These are phyloP conservation scores for Venustoraphidia nigricollis DNA, from an alignment of 2,888 invertebrate genomes.

Conservation along the genomic window DNA sequence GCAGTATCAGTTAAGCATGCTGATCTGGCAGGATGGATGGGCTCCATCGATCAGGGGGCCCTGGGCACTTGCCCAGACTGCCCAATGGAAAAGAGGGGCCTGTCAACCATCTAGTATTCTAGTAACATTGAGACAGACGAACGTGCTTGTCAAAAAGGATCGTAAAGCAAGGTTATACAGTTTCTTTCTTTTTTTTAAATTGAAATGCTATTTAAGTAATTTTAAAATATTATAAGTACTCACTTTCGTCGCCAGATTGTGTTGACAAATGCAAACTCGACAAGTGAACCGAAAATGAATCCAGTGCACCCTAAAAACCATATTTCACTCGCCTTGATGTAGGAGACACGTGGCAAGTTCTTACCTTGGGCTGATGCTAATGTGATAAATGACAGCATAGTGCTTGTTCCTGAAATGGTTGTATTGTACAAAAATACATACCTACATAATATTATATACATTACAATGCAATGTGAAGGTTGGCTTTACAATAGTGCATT, in stretches of 20 bases:
- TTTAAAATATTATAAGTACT: constrained; percentile 19
- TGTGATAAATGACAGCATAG: constrained; percentile 78
- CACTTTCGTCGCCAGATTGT: constrained; percentile 76
- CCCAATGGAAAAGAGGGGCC: too few species aligned
- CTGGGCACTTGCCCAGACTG: too few species aligned
- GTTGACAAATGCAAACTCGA: constrained; percentile 81
- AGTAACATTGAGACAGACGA: too few species aligned
- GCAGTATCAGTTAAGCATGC: too few species aligned
- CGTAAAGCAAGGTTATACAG: too few species aligned
- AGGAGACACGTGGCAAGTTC: constrained; percentile 75
- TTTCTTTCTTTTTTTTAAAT: too few species aligned
- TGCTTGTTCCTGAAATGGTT: constrained; percentile 52
- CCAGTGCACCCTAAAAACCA: constrained; percentile 78
- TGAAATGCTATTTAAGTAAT: too few species aligned
- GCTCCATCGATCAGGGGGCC: too few species aligned
- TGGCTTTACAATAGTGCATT: too few species aligned
- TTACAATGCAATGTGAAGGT: not conserved
- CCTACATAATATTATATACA: not conserved
- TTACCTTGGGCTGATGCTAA: constrained; percentile 72
- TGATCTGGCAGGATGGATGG: too few species aligned
- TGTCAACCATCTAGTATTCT: too few species aligned
- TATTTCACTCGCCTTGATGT: constrained; percentile 79
- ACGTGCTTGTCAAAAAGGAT: too few species aligned
- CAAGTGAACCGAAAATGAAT: constrained; percentile 71
- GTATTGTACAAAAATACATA: constrained; percentile 1